Evolutionary conservation across 2,888 invertebrate species (phyloP).

Genomic region (Protophormia terraenovae): DNA sequence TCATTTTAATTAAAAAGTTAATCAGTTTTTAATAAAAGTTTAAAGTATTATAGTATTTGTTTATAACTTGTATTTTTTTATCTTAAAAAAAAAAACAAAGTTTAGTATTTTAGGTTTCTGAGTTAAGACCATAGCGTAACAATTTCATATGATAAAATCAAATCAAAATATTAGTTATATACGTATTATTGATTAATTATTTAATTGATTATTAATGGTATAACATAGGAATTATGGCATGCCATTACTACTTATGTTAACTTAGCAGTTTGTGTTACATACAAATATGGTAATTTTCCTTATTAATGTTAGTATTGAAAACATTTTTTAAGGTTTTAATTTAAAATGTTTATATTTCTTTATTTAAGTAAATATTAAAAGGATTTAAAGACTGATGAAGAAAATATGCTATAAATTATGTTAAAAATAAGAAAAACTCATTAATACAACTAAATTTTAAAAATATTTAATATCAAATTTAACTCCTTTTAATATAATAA

Average conservation of each 20-base stretch:
- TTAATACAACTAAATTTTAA: neutral
- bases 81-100: neutral
- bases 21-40: neutral
- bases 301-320: neutral
- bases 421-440: too few species aligned
- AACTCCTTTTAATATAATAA: neutral
- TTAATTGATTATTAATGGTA: neutral
- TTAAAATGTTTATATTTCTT: neutral
- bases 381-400: too few species aligned
- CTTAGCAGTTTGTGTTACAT: conserved; percentile 25
- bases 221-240: conserved; percentile 48
- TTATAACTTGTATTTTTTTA: neutral
- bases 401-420: too few species aligned
- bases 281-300: neutral
- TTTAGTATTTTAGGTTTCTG: neutral
- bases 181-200: neutral
- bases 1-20: conserved; percentile 12
- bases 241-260: conserved; percentile 40
- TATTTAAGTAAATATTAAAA: neutral
- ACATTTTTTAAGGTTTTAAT: neutral
- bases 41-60: conserved; percentile 31
- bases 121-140: conserved; percentile 59
- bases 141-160: neutral
- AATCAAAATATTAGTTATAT: neutral
- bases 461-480: neutral